These are phyloP conservation scores for Hydrochoerus hydrochaeris DNA, from an alignment of 2,113 vertebrate genomes.

Conservation along the genomic window DNA sequence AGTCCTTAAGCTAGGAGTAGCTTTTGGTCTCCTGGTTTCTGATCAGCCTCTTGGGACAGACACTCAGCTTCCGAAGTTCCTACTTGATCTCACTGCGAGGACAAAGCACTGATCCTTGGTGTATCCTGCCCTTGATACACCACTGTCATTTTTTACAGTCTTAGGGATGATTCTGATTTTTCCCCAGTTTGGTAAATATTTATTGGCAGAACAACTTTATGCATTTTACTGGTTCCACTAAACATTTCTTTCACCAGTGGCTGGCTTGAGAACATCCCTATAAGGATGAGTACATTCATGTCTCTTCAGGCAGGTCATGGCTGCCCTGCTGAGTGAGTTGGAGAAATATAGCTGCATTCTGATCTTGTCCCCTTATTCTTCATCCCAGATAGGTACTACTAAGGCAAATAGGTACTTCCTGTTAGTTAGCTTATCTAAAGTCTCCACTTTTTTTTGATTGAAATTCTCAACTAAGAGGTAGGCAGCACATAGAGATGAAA, in stretches of 20 bases:
- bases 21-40: neutral
- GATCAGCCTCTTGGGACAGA: neutral
- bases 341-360: neutral
- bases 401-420: neutral
- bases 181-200: neutral
- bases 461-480: constrained; percentile 3
- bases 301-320: neutral
- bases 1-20: neutral
- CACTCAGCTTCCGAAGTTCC: neutral
- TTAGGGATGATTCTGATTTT: neutral
- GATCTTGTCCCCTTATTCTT: neutral
- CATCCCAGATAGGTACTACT: neutral
- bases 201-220: neutral
- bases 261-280: constrained; percentile 7
- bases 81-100: neutral
- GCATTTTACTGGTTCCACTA: neutral
- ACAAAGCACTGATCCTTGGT: neutral
- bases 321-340: neutral
- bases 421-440: neutral
- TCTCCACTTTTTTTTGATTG: neutral
- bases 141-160: neutral
- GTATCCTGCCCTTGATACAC: neutral
- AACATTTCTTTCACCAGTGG: neutral
- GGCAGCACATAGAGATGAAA: neutral
- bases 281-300: neutral